Conservation (phyloP, 2,797 vertebrate species). For the Pteronotus mesoamericanus region DNA sequence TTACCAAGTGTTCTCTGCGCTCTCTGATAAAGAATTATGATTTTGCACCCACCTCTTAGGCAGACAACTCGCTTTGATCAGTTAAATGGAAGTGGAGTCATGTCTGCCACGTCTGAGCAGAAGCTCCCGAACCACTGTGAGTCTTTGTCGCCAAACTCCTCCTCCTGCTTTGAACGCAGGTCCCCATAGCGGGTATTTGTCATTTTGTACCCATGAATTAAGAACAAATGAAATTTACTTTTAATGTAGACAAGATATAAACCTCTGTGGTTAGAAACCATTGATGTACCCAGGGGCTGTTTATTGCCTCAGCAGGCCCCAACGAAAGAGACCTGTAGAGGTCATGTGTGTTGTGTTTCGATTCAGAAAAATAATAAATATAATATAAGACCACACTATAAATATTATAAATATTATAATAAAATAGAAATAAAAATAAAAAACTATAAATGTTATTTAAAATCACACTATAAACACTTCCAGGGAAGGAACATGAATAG, state of each 20-base stretch:
- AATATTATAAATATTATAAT: too few relatives aligned
- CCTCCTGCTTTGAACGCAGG: neutral
- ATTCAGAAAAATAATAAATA: neutral
- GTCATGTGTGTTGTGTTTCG: neutral
- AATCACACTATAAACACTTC: neutral
- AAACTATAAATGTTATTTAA: neutral
- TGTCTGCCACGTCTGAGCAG: neutral
- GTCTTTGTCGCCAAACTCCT: rapidly evolving
- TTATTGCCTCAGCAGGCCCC: neutral
- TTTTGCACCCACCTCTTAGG: neutral
- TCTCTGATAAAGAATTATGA: neutral
- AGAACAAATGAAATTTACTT: neutral
- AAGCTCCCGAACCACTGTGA: neutral
- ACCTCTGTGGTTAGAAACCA: neutral
- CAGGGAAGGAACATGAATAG: neutral
- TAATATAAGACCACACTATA: neutral
- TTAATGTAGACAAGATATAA: neutral
- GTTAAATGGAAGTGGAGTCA: neutral
- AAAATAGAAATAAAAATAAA: too few relatives aligned
- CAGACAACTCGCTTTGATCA: neutral
- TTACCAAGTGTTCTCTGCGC: neutral
- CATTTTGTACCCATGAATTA: neutral
- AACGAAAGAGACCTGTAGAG: neutral
- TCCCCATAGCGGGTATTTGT: neutral
- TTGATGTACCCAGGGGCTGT: neutral